These are phyloP conservation scores for Silurus aristotelis DNA, from an alignment of 2,797 vertebrate genomes.

Conservation along the genomic window DNA sequence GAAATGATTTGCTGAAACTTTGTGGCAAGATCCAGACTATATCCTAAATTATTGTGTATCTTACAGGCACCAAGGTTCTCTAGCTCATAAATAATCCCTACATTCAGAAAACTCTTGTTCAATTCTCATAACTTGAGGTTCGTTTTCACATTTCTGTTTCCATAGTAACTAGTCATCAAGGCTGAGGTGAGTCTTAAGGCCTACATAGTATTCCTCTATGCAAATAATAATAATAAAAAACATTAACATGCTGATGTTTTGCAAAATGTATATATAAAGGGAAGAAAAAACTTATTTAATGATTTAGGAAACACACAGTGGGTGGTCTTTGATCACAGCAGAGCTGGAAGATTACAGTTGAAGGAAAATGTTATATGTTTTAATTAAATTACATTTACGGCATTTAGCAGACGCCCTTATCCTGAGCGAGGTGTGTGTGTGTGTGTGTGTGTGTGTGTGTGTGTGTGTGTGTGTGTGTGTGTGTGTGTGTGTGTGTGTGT, in stretches of 20 bases:
- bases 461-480: neutral
- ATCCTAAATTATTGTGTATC: neutral
- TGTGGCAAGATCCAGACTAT: neutral
- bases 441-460: neutral
- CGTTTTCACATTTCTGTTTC: neutral
- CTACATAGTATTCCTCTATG: slow-evolving; percentile 13
- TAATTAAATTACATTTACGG: no score
- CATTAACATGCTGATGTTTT: neutral
- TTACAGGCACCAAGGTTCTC: no score
- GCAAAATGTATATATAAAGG: no score
- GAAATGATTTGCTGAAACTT: neutral
- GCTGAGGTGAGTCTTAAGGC: neutral
- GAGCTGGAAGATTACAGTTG: neutral
- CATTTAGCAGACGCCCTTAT: no score
- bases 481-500: neutral
- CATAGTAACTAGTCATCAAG: slow-evolving; percentile 22
- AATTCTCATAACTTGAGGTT: slow-evolving; percentile 4
- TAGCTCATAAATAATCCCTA: slow-evolving; percentile 4
- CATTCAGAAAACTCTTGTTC: neutral
- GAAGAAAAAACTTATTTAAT: neutral
- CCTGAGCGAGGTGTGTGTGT: neutral
- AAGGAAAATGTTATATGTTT: neutral
- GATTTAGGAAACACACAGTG: neutral
- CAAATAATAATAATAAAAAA: neutral
- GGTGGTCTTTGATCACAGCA: neutral